Conservation (phyloP, 1,140 invertebrate genomes). For the Monomorium pharaonis region DNA sequence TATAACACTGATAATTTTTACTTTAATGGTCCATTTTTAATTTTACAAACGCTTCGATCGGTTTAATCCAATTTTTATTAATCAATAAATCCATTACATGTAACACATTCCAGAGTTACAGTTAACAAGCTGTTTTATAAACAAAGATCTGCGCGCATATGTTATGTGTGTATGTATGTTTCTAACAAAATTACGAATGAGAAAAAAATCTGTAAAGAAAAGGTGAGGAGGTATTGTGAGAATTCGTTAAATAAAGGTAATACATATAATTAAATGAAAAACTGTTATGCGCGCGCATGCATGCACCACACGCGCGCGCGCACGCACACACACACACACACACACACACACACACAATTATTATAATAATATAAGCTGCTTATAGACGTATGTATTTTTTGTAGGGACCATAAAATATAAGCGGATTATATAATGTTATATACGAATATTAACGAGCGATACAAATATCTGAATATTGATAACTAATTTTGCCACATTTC, state of each 20-base stretch:
- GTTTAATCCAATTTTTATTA: conserved; percentile 31
- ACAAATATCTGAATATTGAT: conserved; percentile 19
- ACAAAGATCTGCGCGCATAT: background rate
- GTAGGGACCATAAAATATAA: conserved; percentile 81
- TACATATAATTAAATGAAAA: conserved; percentile 60
- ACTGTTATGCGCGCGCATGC: conserved; percentile 79
- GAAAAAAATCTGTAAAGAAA: background rate
- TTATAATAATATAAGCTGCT: conserved; percentile 77
- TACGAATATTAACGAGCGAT: conserved; percentile 62
- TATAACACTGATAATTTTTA: conserved; percentile 11
- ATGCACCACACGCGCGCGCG: too few relatives aligned
- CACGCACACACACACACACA: too few relatives aligned
- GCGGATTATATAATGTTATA: conserved; percentile 63
- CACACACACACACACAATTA: conserved; percentile 76
- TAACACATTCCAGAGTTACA: conserved; percentile 69
- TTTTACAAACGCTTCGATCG: conserved; percentile 40
- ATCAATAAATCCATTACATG: conserved; percentile 1
- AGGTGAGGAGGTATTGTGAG: too few relatives aligned
- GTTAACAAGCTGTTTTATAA: conserved; percentile 26
- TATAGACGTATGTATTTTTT: conserved; percentile 84
- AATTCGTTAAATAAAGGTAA: conserved; percentile 62
- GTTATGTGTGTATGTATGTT: background rate
- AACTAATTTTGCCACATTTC: conserved; percentile 48
- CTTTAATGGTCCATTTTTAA: conserved; percentile 34
- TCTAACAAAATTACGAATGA: background rate